Base-by-base conservation (phyloP, 30 jellyfish, hydroid and myxozoan species). In the Turritopsis rubra region DNA sequence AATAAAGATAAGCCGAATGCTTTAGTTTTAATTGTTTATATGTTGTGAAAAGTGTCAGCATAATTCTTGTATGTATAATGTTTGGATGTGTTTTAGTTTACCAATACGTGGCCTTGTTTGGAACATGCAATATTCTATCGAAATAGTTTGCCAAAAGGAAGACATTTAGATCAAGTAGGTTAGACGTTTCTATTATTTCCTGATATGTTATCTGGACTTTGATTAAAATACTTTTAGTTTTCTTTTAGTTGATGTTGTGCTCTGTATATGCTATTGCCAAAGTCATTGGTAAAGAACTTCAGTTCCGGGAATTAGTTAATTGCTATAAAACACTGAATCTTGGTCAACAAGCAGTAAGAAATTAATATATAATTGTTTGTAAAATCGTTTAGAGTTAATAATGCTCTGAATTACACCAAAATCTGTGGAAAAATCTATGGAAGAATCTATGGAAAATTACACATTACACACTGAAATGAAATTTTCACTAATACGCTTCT, bases 221-320 rank as follows among this genome's bases (percentile, higher is more conserved):
- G 77, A 23, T 7, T n/a, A 17, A 7, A 22, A 7, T 68, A 68
- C 28, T 19, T n/a, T n/a, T n/a, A n/a, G 9, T 68, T 19, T 68
- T 68, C 77, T 9, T 68, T 68, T 68, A 68, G 77, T 27, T 68
- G 8, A 68, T 68, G 77, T 27, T 68, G 77, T 68, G 77, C 21
- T 23, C 77, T 68, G 77, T 68, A 23, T 68, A 68, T 68, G 77
- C 77, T 68, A 68, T 68, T 0, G 77, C 77, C 16, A 68, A 68
- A 68, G 77, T 68, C 19, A 68, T 68, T 22, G 77, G 30, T 19
- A 68, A 68, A 19, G 77, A 68, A 27, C 31, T 68, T 16, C 77
- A 68, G 30, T 68, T 68, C 30, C 77, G 77, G 8, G 23, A 68
- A n/a, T 27, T 68, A 27, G 30, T 68, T 0, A 27, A 19, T 0